phyloP scores from a whole-genome alignment of 1,140 invertebrate species.

The Melipona quadrifasciata region DNA sequence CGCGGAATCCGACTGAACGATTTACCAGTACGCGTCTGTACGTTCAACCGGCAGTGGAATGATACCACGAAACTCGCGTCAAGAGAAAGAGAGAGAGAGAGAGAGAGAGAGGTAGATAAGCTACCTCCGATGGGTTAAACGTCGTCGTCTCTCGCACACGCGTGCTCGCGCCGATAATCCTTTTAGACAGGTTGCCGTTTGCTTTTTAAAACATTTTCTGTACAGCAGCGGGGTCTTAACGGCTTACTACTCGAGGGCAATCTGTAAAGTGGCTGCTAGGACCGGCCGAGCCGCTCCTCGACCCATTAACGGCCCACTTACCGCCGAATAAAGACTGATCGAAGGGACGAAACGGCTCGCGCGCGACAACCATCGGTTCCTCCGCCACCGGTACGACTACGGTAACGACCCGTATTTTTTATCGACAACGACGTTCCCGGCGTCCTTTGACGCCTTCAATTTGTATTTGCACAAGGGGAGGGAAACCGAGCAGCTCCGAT shows the following conservation, averaged over 20 bases:
- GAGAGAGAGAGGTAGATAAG: slow-evolving; percentile 52
- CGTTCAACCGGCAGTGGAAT: background rate
- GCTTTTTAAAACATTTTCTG: slow-evolving; percentile 66
- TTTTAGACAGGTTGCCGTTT: slow-evolving; percentile 57
- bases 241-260: slow-evolving; percentile 62
- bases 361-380: slow-evolving; percentile 16
- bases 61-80: slow-evolving; percentile 49
- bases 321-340: slow-evolving; percentile 59
- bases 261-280: slow-evolving; percentile 62
- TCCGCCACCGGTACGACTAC: slow-evolving; percentile 18
- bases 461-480: slow-evolving; percentile 31
- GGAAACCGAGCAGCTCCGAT: background rate
- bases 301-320: slow-evolving; percentile 64
- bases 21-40: slow-evolving; percentile 13
- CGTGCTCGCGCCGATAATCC: slow-evolving; percentile 59
- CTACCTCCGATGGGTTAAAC: slow-evolving; percentile 47
- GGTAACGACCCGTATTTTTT: slow-evolving; percentile 59
- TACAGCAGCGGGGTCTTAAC: slow-evolving; percentile 57
- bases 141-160: slow-evolving; percentile 22
- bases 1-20: background rate
- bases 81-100: background rate
- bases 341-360: slow-evolving; percentile 41
- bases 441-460: slow-evolving; percentile 36
- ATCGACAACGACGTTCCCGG: slow-evolving; percentile 41
- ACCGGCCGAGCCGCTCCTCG: slow-evolving; percentile 51